Base-by-base conservation (phyloP, 2,113 vertebrate species). In the Psophia crepitans region DNA sequence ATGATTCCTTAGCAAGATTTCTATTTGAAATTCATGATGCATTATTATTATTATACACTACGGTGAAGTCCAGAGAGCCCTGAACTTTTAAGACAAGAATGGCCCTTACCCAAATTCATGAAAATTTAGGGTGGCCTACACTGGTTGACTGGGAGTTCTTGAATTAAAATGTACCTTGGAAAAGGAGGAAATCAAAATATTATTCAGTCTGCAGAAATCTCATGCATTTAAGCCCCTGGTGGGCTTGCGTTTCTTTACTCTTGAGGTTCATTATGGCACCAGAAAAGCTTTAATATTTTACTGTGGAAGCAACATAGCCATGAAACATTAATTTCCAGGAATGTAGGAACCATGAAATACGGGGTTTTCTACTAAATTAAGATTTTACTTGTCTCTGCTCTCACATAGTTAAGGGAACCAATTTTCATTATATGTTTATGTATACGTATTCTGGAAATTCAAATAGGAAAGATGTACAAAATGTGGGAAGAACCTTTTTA, bases 241-340 rank as follows among this genome's bases (percentile, higher is more conserved):
- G 65, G 53, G 51, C 70, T 85, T 93, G 68, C 79, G 77, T 93
- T 95, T 90, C 91, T 94, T 85, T 94, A 84, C 93, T 85, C 70
- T 65, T 79, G 87, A 85, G 48, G 53, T 96, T 94, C 84, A 95
- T 93, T 91, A 96, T 95, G 84, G 85, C 94, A 94, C 91, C 89
- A 95, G 78, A 90, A 95, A 83, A 91, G 48, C 87, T 85, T 88
- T 91, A 87, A 80, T 90, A 63, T 93, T 96, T 93, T 83, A 90
- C 91, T 94, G 70, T 93, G 81, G 91, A 97, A 94, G 93, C 53
- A 96, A 93, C 37, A 41, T 18, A 93, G 66, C 74, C 84, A 93
- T 76, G 94, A 94, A 96, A 94, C 78, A 89, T 96, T 96, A 91
- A 94, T 91, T 96, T 93, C 75, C 74, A 93, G 91, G 84, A 95